Conservation (phyloP, 1,140 invertebrate genomes). For the Rhynchophorus ferrugineus region DNA sequence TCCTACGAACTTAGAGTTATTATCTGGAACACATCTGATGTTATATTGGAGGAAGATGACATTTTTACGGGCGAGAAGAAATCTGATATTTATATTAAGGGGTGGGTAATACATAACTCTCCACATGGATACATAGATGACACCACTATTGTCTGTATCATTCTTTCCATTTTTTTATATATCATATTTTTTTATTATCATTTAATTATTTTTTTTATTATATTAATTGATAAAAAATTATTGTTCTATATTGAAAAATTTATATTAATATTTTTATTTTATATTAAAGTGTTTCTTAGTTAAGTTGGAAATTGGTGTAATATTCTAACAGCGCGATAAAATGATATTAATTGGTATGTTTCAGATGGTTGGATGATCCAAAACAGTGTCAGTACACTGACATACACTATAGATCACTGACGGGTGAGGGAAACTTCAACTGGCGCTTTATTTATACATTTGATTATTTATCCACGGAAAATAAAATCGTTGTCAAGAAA, state of each 20-base stretch:
- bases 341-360: background rate
- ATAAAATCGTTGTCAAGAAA: slow-evolving; percentile 56
- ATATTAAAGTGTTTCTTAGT: no score
- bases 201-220: background rate
- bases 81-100: slow-evolving; percentile 81
- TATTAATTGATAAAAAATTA: background rate
- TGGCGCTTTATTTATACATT: slow-evolving; percentile 85
- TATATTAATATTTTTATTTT: background rate
- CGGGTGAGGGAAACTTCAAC: slow-evolving; percentile 81
- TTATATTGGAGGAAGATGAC: slow-evolving; percentile 67
- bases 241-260: background rate
- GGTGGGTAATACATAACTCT: slow-evolving; percentile 46
- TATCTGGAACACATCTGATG: slow-evolving; percentile 72
- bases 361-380: slow-evolving; percentile 65
- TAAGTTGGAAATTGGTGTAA: background rate
- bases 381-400: slow-evolving; percentile 72
- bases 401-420: slow-evolving; percentile 70
- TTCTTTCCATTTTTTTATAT: no score
- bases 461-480: slow-evolving; percentile 69
- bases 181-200: no score
- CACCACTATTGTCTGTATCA: no score
- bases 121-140: background rate
- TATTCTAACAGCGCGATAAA: background rate
- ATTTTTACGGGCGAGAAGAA: slow-evolving; percentile 72
- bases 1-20: slow-evolving; percentile 76